phyloP scores from a whole-genome alignment of 1,140 invertebrate species.

The Drosophila nigrodunni region DNA sequence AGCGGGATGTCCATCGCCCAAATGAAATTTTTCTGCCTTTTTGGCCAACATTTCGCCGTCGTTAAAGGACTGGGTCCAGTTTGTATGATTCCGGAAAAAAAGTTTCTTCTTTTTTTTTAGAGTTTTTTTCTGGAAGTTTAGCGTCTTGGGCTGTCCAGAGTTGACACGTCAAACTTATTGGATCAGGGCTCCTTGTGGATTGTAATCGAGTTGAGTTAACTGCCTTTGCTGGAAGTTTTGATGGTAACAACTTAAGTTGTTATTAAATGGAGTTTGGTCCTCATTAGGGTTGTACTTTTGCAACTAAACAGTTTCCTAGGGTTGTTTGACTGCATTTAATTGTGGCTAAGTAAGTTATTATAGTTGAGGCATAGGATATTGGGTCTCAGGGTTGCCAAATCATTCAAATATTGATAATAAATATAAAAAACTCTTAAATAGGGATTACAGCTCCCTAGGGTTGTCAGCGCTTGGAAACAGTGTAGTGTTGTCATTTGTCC shows the following conservation, averaged over 20 bases:
- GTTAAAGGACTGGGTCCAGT: not conserved
- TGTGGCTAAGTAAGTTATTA: too few relatives aligned
- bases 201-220: not conserved
- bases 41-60: constrained; percentile 27
- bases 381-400: too few relatives aligned
- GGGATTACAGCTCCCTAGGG: too few relatives aligned
- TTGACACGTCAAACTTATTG: constrained; percentile 10
- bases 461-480: too few relatives aligned
- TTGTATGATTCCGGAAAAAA: constrained; percentile 16
- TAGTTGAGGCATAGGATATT: too few relatives aligned
- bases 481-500: too few relatives aligned
- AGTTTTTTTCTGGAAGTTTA: not conserved
- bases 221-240: not conserved
- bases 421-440: too few relatives aligned
- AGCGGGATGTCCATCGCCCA: constrained; percentile 2
- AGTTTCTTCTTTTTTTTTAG: constrained; percentile 6
- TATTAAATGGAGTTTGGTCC: not conserved
- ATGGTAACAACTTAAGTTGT: not conserved
- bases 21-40: constrained; percentile 37
- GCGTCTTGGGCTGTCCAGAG: constrained; percentile 7
- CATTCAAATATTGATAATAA: too few relatives aligned
- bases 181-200: not conserved
- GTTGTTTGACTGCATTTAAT: not conserved
- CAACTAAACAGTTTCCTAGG: not conserved
- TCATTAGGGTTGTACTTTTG: not conserved